Conservation (phyloP, 2,113 vertebrate genomes). For the Candoia aspera region DNA sequence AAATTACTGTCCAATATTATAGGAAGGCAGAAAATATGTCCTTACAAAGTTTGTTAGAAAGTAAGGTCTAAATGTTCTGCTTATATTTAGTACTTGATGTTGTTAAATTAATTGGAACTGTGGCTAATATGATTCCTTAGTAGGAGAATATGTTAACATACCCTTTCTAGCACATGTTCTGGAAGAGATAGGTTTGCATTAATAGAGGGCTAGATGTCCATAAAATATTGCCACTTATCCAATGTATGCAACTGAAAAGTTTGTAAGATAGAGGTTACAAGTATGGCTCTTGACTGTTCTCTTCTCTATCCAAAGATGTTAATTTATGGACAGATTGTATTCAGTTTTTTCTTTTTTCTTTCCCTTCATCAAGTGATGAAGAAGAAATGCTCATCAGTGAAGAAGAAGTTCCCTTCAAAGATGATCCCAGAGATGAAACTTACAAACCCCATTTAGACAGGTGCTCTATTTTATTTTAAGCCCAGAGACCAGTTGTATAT, state of each 20-base stretch:
- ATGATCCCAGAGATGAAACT: conserved; percentile 84
- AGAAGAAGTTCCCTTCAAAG: conserved; percentile 84
- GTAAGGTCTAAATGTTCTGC: not conserved
- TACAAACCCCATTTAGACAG: conserved; percentile 85
- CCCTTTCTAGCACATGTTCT: not conserved
- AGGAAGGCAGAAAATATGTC: not conserved
- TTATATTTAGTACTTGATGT: not conserved
- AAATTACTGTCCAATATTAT: not conserved
- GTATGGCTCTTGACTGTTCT: not conserved
- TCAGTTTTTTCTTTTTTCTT: conserved; percentile 44
- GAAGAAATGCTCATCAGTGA: conserved; percentile 83
- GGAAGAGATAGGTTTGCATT: not conserved
- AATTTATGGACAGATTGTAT: not conserved
- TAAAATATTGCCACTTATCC: not conserved
- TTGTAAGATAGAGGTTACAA: not conserved
- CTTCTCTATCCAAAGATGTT: not conserved
- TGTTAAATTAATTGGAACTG: not conserved
- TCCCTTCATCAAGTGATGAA: conserved; percentile 65
- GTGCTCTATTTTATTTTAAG: conserved; percentile 64
- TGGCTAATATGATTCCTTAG: not conserved
- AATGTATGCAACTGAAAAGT: not conserved
- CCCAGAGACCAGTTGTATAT: not conserved
- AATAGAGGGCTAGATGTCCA: not conserved
- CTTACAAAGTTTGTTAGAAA: not conserved
- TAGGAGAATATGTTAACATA: not conserved